Conservation (phyloP, 2,888 invertebrate species). For the Agrotis clavis region DNA sequence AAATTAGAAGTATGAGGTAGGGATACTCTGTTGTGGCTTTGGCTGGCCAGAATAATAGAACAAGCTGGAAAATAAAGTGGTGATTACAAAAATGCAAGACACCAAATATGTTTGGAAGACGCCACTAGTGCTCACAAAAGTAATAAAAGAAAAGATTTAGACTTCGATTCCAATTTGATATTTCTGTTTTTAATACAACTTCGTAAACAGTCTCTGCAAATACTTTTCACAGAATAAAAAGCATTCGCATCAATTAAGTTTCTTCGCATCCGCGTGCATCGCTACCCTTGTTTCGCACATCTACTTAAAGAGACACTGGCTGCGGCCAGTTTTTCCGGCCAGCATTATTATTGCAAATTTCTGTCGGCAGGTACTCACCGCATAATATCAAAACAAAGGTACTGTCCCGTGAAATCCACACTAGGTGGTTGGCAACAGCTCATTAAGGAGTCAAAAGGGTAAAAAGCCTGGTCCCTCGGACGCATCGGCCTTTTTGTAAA, state of each 20-base stretch:
- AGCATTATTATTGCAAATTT: slow-evolving; percentile 75
- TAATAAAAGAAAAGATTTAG: no score
- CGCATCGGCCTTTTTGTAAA: slow-evolving; percentile 87
- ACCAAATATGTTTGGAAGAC: no score
- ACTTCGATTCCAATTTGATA: background rate
- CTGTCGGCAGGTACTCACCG: slow-evolving; percentile 71
- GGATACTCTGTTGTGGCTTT: slow-evolving; percentile 11
- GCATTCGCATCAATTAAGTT: slow-evolving; percentile 22
- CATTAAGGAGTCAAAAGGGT: slow-evolving; percentile 90
- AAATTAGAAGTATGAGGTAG: slow-evolving; percentile 50
- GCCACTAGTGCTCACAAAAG: no score
- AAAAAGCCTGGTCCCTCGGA: slow-evolving; percentile 83
- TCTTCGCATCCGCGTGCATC: slow-evolving; percentile 10
- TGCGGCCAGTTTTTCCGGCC: slow-evolving; percentile 50
- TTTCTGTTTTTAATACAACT: no score
- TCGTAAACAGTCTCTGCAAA: background rate
- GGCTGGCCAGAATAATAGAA: background rate
- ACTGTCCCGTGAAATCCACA: slow-evolving; percentile 82
- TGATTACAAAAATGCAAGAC: no score
- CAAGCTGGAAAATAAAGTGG: background rate
- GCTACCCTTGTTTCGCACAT: slow-evolving; percentile 1
- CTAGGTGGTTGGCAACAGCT: slow-evolving; percentile 86
- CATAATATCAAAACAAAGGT: slow-evolving; percentile 84
- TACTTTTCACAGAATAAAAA: slow-evolving; percentile 26
- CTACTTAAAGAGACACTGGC: slow-evolving; percentile 30